Percentiles rank a stretch among this genome's conserved stretches.
These are phyloP conservation scores for Spinus olivaceus DNA, from an alignment of 2,797 vertebrate genomes.

Conservation along the genomic window DNA sequence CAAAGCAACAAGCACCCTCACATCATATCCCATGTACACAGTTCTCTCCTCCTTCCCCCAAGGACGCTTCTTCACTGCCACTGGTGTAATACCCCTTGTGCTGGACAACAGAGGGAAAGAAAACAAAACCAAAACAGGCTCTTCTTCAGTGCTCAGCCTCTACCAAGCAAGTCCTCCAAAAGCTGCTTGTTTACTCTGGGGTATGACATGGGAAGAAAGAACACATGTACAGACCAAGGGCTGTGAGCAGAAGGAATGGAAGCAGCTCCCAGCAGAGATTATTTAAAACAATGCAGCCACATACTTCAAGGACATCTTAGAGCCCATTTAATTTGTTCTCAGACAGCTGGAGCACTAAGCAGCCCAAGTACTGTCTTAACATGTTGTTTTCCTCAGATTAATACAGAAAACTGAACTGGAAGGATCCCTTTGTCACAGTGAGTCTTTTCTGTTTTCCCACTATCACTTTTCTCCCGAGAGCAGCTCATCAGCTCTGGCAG, in stretches of 20 bases:
- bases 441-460: neutral
- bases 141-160: neutral
- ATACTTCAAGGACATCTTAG: neutral
- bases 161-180: neutral
- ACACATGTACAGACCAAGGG: neutral
- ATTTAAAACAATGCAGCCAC: constrained; percentile 18
- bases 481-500: neutral
- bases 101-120: neutral
- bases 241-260: neutral
- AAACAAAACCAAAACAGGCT: neutral
- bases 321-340: constrained; percentile 13
- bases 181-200: neutral
- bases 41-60: neutral
- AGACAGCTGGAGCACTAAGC: constrained; percentile 7
- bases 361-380: neutral
- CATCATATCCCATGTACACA: fast-evolving
- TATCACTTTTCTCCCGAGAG: neutral
- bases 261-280: neutral
- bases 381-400: neutral
- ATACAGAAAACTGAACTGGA: neutral
- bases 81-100: neutral
- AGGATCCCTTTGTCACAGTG: neutral
- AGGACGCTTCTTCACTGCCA: neutral
- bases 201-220: no score
- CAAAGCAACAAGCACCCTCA: neutral